Conservation (phyloP, 2,113 vertebrate species). For the Tragelaphus scriptus region DNA sequence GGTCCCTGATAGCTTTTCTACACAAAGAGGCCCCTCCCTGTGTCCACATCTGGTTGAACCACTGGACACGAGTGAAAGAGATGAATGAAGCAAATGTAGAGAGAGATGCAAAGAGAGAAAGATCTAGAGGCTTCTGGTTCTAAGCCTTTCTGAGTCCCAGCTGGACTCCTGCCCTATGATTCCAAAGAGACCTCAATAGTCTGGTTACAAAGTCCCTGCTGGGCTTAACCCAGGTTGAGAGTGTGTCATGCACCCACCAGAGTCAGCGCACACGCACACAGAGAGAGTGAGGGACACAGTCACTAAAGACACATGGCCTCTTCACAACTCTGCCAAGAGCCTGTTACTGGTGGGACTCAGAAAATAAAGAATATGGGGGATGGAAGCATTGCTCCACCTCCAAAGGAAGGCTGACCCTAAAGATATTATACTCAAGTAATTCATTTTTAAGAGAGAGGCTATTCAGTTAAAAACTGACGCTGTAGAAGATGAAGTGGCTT, state of each 20-base stretch:
- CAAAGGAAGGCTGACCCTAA: neutral
- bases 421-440: neutral
- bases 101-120: neutral
- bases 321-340: neutral
- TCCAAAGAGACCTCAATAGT: neutral
- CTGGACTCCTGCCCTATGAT: neutral
- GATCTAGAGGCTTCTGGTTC: neutral
- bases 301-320: accelerated
- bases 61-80: neutral
- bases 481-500: neutral
- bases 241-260: neutral
- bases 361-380: neutral
- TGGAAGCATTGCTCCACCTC: accelerated
- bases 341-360: neutral
- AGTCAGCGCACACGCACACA: accelerated
- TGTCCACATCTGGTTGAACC: neutral
- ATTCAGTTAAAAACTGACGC: neutral
- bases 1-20: neutral
- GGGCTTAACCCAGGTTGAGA: too few relatives aligned
- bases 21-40: neutral
- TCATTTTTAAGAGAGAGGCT: neutral
- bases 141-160: neutral
- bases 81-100: neutral
- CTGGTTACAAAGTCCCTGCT: too few relatives aligned
- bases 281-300: accelerated